Evolutionary conservation across 2,113 vertebrate species (phyloP).

Genomic region (Macheiramphus alcinus): DNA sequence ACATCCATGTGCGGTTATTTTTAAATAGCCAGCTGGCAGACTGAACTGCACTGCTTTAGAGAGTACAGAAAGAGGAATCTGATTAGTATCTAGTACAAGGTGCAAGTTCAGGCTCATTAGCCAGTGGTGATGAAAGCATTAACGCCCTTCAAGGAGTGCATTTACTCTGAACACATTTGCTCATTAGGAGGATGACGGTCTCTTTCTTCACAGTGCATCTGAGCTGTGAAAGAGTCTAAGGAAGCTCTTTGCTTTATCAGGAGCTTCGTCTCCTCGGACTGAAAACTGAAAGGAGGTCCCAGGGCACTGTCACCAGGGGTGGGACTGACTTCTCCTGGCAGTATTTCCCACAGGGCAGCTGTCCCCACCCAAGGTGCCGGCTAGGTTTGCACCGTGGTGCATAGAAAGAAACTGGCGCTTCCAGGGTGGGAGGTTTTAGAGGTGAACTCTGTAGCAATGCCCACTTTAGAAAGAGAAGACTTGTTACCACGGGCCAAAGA

Average conservation of each 20-base stretch:
- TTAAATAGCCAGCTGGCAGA: conserved; percentile 25
- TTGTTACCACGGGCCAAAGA: neutral
- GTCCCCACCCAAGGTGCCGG: neutral
- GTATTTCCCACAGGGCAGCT: neutral
- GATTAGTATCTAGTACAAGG: conserved; percentile 47
- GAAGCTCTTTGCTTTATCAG: neutral
- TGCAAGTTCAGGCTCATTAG: conserved; percentile 64
- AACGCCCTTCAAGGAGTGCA: neutral
- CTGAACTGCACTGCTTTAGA: neutral
- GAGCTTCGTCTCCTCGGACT: neutral
- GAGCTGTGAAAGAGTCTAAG: neutral
- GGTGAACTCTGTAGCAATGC: neutral
- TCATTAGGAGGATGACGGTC: conserved; percentile 34
- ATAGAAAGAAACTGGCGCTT: neutral
- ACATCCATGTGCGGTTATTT: neutral
- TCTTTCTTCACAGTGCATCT: neutral
- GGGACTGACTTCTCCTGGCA: neutral
- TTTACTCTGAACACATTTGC: conserved; percentile 19
- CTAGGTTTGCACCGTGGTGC: neutral
- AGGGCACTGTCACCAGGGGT: rapidly evolving
- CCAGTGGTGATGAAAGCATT: conserved; percentile 60
- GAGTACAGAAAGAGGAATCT: conserved; percentile 1
- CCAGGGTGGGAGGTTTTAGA: neutral
- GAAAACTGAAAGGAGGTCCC: neutral
- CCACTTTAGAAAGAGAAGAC: neutral